These are phyloP conservation scores for Chymomyza amoena DNA, from an alignment of 2,888 invertebrate species.

Conservation along the genomic window DNA sequence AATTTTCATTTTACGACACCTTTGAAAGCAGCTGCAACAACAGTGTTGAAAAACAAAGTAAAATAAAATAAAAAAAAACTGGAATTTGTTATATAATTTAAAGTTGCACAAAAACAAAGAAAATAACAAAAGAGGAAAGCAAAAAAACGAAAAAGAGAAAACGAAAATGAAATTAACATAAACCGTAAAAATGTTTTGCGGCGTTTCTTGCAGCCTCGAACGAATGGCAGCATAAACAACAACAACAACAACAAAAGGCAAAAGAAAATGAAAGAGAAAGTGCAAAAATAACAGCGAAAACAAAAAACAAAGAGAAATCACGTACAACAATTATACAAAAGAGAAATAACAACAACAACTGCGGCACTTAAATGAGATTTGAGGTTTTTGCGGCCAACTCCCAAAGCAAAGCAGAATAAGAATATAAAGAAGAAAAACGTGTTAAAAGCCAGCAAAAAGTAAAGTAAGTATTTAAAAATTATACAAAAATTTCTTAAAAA, in stretches of 20 bases:
- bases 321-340: constrained; percentile 60
- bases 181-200: constrained; percentile 43
- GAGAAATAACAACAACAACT: constrained; percentile 25
- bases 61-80: constrained; percentile 17
- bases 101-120: constrained; percentile 15
- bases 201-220: neutral
- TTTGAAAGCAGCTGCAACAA: constrained; percentile 43
- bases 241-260: constrained; percentile 12
- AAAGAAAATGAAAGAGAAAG: constrained; percentile 10
- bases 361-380: constrained; percentile 27
- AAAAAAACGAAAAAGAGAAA: constrained; percentile 24
- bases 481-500: neutral
- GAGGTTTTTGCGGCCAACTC: neutral
- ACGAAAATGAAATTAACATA: constrained; percentile 53
- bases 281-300: constrained; percentile 7
- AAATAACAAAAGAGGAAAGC: constrained; percentile 13
- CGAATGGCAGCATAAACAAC: neutral
- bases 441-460: neutral
- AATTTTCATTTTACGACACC: constrained; percentile 67
- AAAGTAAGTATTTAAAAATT: neutral
- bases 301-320: constrained; percentile 42
- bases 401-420: neutral
- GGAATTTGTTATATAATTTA: constrained; percentile 49
- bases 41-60: constrained; percentile 5
- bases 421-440: neutral